These are phyloP conservation scores for Brachionus rotundiformis DNA, from an alignment of 1,140 invertebrate species.

Conservation along the genomic window DNA sequence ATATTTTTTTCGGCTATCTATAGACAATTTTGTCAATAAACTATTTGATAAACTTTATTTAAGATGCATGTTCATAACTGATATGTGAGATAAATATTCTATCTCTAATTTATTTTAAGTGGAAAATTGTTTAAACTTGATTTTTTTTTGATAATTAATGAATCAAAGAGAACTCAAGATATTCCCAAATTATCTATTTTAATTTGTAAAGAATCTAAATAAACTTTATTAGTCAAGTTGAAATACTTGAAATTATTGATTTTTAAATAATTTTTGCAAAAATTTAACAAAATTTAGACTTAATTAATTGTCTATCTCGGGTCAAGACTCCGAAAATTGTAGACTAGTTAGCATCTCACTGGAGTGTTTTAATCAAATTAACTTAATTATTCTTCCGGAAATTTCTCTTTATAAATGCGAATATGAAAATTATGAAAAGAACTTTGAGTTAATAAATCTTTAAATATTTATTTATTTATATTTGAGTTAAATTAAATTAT, in stretches of 20 bases:
- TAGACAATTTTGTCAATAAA: background rate
- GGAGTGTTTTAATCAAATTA: background rate
- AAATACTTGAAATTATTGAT: constrained; percentile 16
- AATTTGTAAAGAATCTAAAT: background rate
- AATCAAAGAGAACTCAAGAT: background rate
- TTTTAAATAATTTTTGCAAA: background rate
- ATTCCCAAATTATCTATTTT: background rate
- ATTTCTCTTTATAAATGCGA: background rate
- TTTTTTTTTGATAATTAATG: constrained; percentile 8
- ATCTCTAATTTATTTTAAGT: background rate
- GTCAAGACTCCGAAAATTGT: background rate
- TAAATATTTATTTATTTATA: background rate
- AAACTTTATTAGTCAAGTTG: background rate
- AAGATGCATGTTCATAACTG: background rate
- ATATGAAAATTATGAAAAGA: background rate
- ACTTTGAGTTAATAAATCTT: background rate
- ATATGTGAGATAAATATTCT: background rate
- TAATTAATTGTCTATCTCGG: background rate
- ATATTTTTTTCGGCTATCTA: background rate
- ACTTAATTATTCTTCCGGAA: background rate
- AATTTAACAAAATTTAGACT: background rate
- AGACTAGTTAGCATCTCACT: background rate
- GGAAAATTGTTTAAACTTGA: background rate
- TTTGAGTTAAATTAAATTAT: background rate
- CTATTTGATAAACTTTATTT: background rate